These are phyloP conservation scores for Dipodomys merriami DNA, from an alignment of 2,113 vertebrate species.

Conservation along the genomic window DNA sequence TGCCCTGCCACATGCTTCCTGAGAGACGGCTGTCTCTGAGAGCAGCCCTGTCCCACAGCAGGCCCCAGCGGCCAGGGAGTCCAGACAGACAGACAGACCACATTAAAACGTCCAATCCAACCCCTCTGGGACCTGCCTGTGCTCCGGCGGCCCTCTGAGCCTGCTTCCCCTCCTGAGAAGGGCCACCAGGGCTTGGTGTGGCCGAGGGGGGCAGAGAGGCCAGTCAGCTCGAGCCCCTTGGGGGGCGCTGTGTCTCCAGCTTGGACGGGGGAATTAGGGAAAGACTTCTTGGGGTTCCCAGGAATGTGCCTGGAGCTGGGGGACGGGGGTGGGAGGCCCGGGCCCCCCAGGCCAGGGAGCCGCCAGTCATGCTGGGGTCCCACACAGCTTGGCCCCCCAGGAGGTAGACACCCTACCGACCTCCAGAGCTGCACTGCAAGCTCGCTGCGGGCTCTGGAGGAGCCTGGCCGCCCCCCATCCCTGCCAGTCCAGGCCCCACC, in stretches of 20 bases:
- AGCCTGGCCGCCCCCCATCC: no score
- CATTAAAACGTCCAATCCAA: rapidly evolving
- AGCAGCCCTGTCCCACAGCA: rapidly evolving
- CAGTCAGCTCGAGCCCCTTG: no score
- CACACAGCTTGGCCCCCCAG: no score
- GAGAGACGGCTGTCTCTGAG: rapidly evolving
- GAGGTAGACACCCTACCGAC: no score
- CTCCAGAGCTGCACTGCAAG: neutral
- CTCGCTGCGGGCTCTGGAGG: neutral
- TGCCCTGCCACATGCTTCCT: neutral
- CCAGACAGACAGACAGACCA: neutral
- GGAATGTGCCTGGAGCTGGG: neutral
- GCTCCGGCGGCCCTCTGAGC: no score
- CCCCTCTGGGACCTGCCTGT: neutral
- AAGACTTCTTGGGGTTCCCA: rapidly evolving
- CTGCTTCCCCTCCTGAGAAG: neutral
- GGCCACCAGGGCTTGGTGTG: no score
- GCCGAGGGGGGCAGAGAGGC: no score
- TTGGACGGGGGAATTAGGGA: rapidly evolving
- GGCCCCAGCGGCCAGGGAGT: neutral
- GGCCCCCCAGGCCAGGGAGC: rapidly evolving
- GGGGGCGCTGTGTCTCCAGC: neutral
- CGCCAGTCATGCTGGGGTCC: neutral
- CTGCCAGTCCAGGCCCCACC: no score
- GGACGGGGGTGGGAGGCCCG: no score